Evolutionary conservation across 2,797 vertebrate genomes (phyloP), one percentile per base, ranked within the genome.

Genomic region (Brachyalestes nurse): DNA sequence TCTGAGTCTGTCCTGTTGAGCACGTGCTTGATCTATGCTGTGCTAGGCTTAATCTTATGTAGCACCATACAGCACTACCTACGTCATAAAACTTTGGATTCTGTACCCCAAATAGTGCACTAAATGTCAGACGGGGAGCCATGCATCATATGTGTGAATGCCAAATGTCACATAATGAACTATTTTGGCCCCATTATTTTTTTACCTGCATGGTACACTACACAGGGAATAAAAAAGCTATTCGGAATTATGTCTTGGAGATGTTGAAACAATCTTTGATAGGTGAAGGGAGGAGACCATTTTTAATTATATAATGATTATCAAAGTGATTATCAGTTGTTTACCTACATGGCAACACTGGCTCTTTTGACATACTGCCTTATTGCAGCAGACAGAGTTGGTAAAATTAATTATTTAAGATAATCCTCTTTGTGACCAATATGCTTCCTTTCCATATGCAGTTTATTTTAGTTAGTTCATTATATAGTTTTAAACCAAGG

Each of bases 291-390:
- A 77, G 40, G n/a, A 28, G 10, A 34, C 9, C 1, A 25, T 23
- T 62, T 23, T 53, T 51, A 21, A n/a, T 77, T 61, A 80, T 73
- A 61, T 69, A 60, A 61, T 77, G 34, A n/a, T 40, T 17, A 42
- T 17, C 1, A 66, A 25, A 57, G 0, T 28, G n/a, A 62, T 58
- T 49, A 47, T 74, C 21, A 28, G 40, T 28, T 74, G 4, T 45
- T 49, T 70, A 64, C 45, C 23, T 28, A 40, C 7, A 58, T 77
- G n/a, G 58, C 58, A 64, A 64, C 38, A n/a, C 9, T 65, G 1
- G 17, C 16, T 42, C 8, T 3, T 65, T 21, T 17, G 17, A 40
- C 17, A 42, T 65, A 17, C 2, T 40, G 38, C 9, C n/a, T 65
- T n/a, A 42, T 5, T 9, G 16, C 34, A 65, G 6, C n/a, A 17